These are phyloP conservation scores for Torymus aiolomorphi DNA, from an alignment of 2,888 invertebrate species.

Conservation along the genomic window DNA sequence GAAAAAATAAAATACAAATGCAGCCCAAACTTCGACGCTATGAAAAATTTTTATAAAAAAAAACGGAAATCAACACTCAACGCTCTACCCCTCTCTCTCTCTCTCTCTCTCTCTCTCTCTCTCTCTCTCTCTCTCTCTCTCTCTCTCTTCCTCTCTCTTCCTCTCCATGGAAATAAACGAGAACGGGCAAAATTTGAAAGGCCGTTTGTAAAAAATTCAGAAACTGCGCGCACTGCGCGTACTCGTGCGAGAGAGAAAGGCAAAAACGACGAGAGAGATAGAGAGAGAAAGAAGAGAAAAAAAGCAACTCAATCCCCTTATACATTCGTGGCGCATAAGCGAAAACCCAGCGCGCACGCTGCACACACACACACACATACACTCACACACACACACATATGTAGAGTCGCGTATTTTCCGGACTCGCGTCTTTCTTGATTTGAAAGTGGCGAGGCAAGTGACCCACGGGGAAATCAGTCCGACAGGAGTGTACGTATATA, in stretches of 20 bases:
- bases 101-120: too few species aligned
- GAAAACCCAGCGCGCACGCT: neutral
- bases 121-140: too few species aligned
- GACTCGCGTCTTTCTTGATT: conserved; percentile 49
- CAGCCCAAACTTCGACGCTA: too few species aligned
- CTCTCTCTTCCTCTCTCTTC: too few species aligned
- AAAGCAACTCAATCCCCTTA: conserved; percentile 17
- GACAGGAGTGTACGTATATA: conserved; percentile 20
- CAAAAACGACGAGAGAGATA: neutral
- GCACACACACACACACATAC: neutral
- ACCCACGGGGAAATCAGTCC: conserved; percentile 62
- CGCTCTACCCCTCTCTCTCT: too few species aligned
- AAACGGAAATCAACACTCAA: too few species aligned
- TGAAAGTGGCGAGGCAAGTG: conserved; percentile 57
- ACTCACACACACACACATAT: neutral
- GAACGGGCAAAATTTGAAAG: conserved; percentile 11
- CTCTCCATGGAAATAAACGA: neutral
- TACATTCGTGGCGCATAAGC: neutral
- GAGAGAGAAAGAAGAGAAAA: neutral
- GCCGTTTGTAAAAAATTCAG: conserved; percentile 23
- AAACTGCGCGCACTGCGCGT: neutral
- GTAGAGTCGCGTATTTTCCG: too few species aligned
- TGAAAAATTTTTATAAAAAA: too few species aligned
- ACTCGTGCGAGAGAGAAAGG: neutral
- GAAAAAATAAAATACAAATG: too few species aligned